Percentiles rank a stretch among this genome's conserved stretches.
Evolutionary conservation across 64 coral and sea anemone species (phyloP).

Genomic region (Pachyseris speciosa): DNA sequence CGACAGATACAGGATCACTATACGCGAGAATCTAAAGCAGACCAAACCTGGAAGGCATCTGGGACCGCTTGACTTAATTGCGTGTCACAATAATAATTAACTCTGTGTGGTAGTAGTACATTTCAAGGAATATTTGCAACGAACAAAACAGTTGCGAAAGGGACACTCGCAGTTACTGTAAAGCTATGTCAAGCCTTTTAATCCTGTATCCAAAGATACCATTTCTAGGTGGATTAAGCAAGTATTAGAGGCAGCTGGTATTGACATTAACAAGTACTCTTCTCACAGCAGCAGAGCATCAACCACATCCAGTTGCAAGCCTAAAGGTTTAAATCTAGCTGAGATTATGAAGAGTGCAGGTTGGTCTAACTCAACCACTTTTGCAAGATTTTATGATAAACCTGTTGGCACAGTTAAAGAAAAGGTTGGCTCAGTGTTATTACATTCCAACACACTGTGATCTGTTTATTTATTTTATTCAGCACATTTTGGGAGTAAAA

Average conservation of each 20-base stretch:
- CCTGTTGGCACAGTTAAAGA: background rate
- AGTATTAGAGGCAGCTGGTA: constrained; percentile 22
- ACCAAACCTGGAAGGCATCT: constrained; percentile 33
- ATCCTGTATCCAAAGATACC: constrained; percentile 46
- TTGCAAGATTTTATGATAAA: background rate
- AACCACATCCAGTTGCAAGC: constrained; percentile 9
- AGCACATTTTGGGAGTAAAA: background rate
- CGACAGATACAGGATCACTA: background rate
- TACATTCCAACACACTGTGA: background rate
- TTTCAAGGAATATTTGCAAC: constrained; percentile 10
- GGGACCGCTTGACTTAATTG: background rate
- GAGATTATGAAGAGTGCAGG: background rate
- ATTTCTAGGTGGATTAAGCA: constrained; percentile 33
- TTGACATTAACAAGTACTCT: constrained; percentile 33
- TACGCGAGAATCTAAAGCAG: constrained; percentile 20
- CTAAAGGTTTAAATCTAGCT: background rate
- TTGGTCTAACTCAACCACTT: background rate
- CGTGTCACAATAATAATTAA: background rate
- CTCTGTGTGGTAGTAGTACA: constrained; percentile 14
- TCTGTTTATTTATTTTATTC: background rate
- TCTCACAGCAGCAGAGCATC: constrained; percentile 42
- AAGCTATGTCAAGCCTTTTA: constrained; percentile 25
- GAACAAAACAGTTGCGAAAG: background rate
- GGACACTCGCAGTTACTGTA: constrained; percentile 15
- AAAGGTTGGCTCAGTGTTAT: background rate